Evolutionary conservation across 2,113 vertebrate species (phyloP), one percentile per base, ranked within the genome.

Genomic region (Ancistrus triradiatus): DNA sequence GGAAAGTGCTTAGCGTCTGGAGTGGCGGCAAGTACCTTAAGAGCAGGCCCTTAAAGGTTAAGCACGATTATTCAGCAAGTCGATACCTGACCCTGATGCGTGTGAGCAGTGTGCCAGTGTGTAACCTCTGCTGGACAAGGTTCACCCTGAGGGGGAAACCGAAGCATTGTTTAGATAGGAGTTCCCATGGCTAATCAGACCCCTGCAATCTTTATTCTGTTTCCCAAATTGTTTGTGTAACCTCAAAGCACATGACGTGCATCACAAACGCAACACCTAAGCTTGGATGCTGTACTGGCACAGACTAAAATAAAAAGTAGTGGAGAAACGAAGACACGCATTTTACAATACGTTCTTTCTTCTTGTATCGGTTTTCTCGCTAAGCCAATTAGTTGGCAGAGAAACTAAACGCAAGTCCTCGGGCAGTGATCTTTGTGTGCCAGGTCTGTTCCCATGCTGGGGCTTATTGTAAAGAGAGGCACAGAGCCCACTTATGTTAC

Each of bases 131-230:
- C 48, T 38, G 31, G 38, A 58, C 52, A 31, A 56, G 11, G 24
- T 53, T 46, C n/a, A 24, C 15, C 56, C 10, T 13, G 51, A 50
- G 40, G 46, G 58, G 57, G 52, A 59, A 62, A 67, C 44, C 18
- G 25, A 37, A 35, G 49, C 51, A 74, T 69, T 77, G 62, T 76
- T 62, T 70, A 27, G 33, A 63, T 43, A 59, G 63, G 38, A 6
- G 44, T 66, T 74, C 75, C 64, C 69, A 69, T 74, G 75, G 37
- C 66, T 72, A 69, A 77, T 69, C 72, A 63, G 58, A 7, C 52
- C 42, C 25, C 50, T 40, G 24, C 55, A 44, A 66, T 63, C 69
- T 67, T 52, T 57, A 72, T 77, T 50, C 52, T 35, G 49, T 55
- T 74, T 77, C 66, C 71, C 59, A 73, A 52, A 49, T 70, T 33